Evolutionary conservation across 2,888 invertebrate genomes (phyloP), one percentile per base, ranked within the genome.

Genomic region (Seladonia tumulorum): DNA sequence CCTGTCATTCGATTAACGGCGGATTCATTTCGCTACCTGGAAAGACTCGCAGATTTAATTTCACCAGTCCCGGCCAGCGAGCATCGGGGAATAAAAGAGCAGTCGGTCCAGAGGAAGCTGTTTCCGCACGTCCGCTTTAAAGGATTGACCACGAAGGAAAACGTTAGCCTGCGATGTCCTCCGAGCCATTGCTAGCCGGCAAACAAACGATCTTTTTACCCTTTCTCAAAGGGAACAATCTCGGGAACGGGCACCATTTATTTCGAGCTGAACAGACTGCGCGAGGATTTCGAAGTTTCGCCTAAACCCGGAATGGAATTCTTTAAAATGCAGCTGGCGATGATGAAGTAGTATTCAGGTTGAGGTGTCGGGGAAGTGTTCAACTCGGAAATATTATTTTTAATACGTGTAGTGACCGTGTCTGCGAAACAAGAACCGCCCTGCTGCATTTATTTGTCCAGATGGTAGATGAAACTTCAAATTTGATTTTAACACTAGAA

Each of bases 1-100:
- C 82, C 87, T 79, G 87, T 90, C 87, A 89, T 89, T 91, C 83
- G 86, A 88, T 88, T 88, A 89, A 81, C 87, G 79, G 80, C 79
- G 84, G 25, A 87, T 88, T 87, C 83, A 79, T 89, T 81, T 81
- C 77, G 63, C 22, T 68, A 72, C 66, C 74, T 53, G 77, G 77
- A 60, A 72, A 83, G 79, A 79, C 57, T 39, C 57, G 53, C 70
- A 71, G 82, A 85, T 90, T 90, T 90, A 83, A 90, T 90, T 90
- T 82, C 81, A 81, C 53, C 35, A 16, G 60, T 8, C 25, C 77
- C 22, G 76, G 79, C 73, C 66, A 53, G 80, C 82, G 81, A 87
- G 63, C 83, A 79, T 73, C 82, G 79, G 79, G 14, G 79, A 82
- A 87, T 81, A 83, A 85, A 80, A 79, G 74, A 74, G 83, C 35